These are phyloP conservation scores for Australoheros scitulus DNA, from an alignment of 2,113 vertebrate genomes.

Conservation along the genomic window DNA sequence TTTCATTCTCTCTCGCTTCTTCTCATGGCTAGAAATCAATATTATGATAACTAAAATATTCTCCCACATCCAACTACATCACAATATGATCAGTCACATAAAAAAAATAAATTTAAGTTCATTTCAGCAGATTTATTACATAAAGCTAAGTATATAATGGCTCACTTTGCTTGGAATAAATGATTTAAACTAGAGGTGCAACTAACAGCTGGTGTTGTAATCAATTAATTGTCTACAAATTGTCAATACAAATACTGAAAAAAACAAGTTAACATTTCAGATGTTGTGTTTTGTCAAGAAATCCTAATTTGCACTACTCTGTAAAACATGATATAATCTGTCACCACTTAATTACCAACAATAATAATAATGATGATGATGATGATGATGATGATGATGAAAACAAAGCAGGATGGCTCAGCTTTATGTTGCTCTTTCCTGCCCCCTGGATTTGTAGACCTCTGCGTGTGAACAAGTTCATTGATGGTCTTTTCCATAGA, in stretches of 20 bases:
- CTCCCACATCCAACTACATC: neutral
- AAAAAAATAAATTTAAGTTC: neutral
- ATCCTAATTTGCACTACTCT: neutral
- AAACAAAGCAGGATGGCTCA: conserved; percentile 4
- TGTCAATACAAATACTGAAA: no score
- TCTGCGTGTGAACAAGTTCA: neutral
- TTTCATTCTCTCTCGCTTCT: conserved; percentile 48
- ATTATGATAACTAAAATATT: conserved; percentile 16
- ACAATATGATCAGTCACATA: neutral
- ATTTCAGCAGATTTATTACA: neutral
- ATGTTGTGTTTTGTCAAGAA: no score
- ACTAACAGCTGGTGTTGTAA: neutral
- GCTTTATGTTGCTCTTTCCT: neutral
- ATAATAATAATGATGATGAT: neutral
- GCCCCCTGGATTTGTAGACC: neutral
- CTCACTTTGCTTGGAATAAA: neutral
- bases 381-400: neutral
- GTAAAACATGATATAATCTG: neutral
- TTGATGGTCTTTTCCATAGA: conserved; percentile 4
- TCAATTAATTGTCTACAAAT: neutral
- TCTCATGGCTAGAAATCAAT: conserved; percentile 42
- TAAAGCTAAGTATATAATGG: neutral
- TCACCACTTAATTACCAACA: neutral
- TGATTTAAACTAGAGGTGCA: neutral
- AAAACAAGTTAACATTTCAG: no score